Percentiles rank a stretch among this genome's conserved stretches.
Conservation (phyloP, 2,113 vertebrate genomes). For the Actenoides lindsayi region DNA sequence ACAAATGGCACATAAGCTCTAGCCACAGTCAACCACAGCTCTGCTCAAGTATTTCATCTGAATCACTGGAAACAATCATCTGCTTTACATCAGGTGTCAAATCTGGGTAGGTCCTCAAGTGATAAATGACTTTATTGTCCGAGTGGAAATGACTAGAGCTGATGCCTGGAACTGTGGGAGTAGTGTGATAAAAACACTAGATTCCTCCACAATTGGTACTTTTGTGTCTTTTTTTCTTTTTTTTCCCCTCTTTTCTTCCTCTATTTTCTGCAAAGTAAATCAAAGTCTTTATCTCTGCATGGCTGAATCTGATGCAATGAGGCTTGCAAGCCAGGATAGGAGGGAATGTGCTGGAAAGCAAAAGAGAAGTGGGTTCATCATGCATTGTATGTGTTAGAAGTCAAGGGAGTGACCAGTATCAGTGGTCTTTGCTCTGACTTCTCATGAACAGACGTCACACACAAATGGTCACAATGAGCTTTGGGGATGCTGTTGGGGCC, state of each 20-base stretch:
- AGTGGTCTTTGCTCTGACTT: background rate
- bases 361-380: background rate
- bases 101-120: slow-evolving; percentile 17
- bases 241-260: no score
- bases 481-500: background rate
- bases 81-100: slow-evolving; percentile 64
- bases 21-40: background rate
- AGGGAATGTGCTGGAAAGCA: background rate
- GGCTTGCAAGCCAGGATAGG: background rate
- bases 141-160: slow-evolving; percentile 24
- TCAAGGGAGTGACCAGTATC: background rate
- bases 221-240: background rate
- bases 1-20: background rate
- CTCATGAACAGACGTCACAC: rapidly evolving
- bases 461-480: background rate
- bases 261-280: background rate
- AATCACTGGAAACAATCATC: slow-evolving; percentile 79
- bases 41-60: slow-evolving; percentile 53
- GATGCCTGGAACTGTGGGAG: background rate
- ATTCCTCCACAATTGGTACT: background rate
- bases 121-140: slow-evolving; percentile 77
- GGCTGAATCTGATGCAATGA: background rate
- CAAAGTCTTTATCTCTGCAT: background rate
- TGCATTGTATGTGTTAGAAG: background rate
- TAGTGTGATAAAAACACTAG: background rate